Conservation (phyloP, 2,888 invertebrate genomes). For the Fissipunctia ypsillon region DNA sequence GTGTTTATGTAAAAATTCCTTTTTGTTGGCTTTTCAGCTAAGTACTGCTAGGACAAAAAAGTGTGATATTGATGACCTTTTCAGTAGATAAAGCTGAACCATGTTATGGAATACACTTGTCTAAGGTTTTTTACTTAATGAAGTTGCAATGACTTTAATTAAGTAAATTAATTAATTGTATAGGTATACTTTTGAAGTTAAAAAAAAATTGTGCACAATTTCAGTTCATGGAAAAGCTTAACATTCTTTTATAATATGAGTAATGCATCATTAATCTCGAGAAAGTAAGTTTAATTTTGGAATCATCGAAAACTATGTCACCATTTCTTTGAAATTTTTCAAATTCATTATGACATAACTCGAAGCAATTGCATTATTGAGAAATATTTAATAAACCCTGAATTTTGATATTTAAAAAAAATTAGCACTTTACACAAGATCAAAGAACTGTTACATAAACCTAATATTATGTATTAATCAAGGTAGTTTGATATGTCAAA, state of each 20-base stretch:
- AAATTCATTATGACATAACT: neutral
- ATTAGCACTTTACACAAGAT: neutral
- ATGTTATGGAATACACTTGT: conserved; percentile 11
- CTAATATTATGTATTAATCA: no score
- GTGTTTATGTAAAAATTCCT: neutral
- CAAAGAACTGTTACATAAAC: neutral
- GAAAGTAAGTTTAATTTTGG: no score
- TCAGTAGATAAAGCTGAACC: conserved; percentile 21
- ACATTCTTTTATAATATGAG: neutral
- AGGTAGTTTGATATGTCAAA: no score
- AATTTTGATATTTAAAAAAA: neutral
- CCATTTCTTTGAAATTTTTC: neutral
- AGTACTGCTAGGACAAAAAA: conserved; percentile 15
- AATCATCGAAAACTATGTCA: neutral
- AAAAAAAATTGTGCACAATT: neutral
- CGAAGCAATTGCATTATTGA: neutral
- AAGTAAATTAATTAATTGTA: neutral
- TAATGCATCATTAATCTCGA: neutral
- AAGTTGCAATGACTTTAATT: neutral
- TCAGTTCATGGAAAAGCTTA: neutral
- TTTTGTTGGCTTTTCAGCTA: neutral
- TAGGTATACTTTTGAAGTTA: neutral
- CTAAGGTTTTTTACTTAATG: neutral
- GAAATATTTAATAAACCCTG: neutral
- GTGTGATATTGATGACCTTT: conserved; percentile 26